Evolutionary conservation across 23 tunicate species (phyloP).

Genomic region (Botrylloides violaceus): DNA sequence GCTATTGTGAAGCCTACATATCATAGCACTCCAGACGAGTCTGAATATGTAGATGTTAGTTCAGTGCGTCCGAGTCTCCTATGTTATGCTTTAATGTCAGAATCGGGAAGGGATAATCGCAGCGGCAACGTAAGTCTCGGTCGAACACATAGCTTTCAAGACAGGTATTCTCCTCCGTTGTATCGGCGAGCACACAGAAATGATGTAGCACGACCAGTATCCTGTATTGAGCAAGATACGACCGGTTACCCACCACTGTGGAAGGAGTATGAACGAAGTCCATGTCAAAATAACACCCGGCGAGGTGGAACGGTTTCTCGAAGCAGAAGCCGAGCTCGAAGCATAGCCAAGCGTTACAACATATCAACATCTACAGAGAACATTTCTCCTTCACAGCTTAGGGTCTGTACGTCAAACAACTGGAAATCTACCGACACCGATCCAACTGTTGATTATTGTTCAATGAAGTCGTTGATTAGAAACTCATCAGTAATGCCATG

Average conservation of each 20-base stretch:
- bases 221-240: neutral
- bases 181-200: neutral
- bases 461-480: constrained; percentile 16
- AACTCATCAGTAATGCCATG: constrained; percentile 4
- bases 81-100: neutral
- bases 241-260: neutral
- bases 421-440: neutral
- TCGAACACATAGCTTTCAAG: neutral
- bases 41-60: neutral
- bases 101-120: neutral
- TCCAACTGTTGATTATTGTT: neutral
- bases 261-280: neutral
- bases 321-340: constrained; percentile 51
- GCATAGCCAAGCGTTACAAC: constrained; percentile 65
- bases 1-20: neutral
- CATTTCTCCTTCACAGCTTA: neutral
- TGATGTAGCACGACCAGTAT: neutral
- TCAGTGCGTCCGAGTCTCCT: neutral
- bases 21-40: neutral
- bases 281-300: neutral
- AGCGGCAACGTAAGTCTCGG: neutral
- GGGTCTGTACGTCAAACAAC: neutral
- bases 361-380: constrained; percentile 65
- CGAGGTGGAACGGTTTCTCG: constrained; percentile 25
- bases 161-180: neutral